Base-by-base conservation (phyloP, 2,888 invertebrate genomes). In the Hetaerina titia region DNA sequence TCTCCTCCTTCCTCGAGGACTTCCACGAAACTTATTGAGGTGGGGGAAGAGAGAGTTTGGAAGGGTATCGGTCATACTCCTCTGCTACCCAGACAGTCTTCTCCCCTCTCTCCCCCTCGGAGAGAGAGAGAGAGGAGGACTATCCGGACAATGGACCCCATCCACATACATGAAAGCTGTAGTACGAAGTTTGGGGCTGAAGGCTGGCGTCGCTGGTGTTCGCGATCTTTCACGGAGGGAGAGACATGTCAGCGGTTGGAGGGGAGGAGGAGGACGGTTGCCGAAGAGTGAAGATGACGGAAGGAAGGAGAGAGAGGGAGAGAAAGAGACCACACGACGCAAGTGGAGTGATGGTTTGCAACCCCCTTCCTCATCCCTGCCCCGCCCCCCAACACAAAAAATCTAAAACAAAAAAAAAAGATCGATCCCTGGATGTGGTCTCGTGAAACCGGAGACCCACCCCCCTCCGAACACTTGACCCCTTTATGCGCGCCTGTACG, bases 401-500 rank as follows among this genome's bases (percentile, higher is more conserved):
- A 0, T n/a, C 22, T n/a, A 69, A n/a, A n/a, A 69, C 69, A 8
- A 81, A 69, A 69, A 69, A 69, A 81, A 81, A 11, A 4, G 25
- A 81, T 81, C 81, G 81, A 81, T 81, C 81, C 45, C 81, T 81
- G 81, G 31, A 81, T 31, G 81, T 9, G 81, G 81, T 81, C 25
- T 81, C 81, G 81, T 11, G 81, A 81, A 81, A 81, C 81, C 31
- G 9, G 13, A 11, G 81, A 31, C 25, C 31, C 13, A 31, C 81
- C 9, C 11, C 13, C 25, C 9, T 22, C n/a, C 45, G 45, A 69
- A 69, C 81, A 31, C 81, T 81, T 81, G 81, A 81, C 81, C 81
- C 31, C 81, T 81, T 81, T 81, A 81, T 31, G 81, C 81, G 19
- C 81, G 81, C 81, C 81, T 45, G 31, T 31, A 22, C 81, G 81